Evolutionary conservation across 1,140 invertebrate genomes (phyloP).

Genomic region (Holcopasites calliopsidis): DNA sequence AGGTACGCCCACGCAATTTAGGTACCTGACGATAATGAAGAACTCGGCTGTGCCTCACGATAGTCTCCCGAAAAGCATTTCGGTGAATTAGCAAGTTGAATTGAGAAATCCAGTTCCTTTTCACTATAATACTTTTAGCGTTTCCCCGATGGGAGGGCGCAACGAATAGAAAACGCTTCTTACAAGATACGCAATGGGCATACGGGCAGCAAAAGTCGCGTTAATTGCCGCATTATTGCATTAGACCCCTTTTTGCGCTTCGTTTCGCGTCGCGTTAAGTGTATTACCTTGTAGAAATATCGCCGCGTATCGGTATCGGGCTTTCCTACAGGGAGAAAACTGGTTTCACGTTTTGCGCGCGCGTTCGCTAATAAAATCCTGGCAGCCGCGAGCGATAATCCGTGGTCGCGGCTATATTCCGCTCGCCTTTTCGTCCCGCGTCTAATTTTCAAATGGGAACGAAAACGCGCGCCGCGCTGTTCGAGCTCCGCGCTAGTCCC

Average conservation of each 20-base stretch:
- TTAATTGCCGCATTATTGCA: constrained; percentile 24
- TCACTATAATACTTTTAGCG: too few species aligned
- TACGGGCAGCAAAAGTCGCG: constrained; percentile 18
- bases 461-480: neutral
- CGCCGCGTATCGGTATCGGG: constrained; percentile 23
- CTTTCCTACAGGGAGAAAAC: constrained; percentile 33
- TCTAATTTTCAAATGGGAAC: neutral
- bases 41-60: constrained; percentile 48
- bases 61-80: constrained; percentile 36
- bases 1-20: constrained; percentile 60
- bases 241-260: constrained; percentile 1
- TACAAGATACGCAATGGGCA: neutral
- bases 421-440: neutral
- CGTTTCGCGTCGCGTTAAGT: constrained; percentile 24
- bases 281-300: constrained; percentile 47
- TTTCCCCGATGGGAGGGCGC: too few species aligned
- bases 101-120: too few species aligned
- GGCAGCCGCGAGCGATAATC: constrained; percentile 19
- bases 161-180: too few species aligned
- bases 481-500: neutral
- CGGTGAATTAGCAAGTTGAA: too few species aligned
- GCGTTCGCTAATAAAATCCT: constrained; percentile 34
- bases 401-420: neutral
- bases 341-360: constrained; percentile 30
- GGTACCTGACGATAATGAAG: constrained; percentile 57